Evolutionary conservation across 2,888 invertebrate genomes (phyloP).

Genomic region (Caenorhabditis japonica): DNA sequence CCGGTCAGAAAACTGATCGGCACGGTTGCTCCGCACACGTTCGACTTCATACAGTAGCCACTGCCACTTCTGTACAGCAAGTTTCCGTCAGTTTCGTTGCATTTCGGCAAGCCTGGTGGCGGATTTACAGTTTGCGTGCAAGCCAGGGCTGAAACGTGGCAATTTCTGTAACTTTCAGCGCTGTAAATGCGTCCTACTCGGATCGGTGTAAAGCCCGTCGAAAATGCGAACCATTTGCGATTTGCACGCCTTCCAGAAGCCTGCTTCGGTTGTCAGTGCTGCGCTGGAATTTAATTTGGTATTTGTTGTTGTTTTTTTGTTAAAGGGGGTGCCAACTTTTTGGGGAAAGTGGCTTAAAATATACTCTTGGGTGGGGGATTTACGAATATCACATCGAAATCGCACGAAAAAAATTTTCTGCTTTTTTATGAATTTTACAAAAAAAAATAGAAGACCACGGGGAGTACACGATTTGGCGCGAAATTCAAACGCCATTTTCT

Average conservation of each 20-base stretch:
- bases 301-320: too few species aligned
- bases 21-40: slow-evolving; percentile 20
- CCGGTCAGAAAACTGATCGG: slow-evolving; percentile 14
- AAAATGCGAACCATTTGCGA: slow-evolving; percentile 26
- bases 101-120: slow-evolving; percentile 4
- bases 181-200: too few species aligned
- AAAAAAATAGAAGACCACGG: too few species aligned
- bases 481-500: too few species aligned
- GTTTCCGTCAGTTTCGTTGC: slow-evolving; percentile 14
- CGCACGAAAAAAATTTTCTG: too few species aligned
- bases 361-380: too few species aligned
- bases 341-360: too few species aligned
- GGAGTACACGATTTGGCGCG: too few species aligned
- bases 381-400: too few species aligned
- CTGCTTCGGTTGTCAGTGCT: slow-evolving; percentile 8
- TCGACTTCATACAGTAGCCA: slow-evolving; percentile 44
- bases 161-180: too few species aligned
- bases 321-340: too few species aligned
- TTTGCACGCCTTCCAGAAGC: slow-evolving; percentile 44
- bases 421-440: too few species aligned
- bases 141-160: slow-evolving; percentile 10
- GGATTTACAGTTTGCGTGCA: slow-evolving; percentile 15
- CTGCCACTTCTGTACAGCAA: slow-evolving; percentile 33
- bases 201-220: slow-evolving; percentile 29
- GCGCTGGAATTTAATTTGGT: slow-evolving; percentile 4